Percentiles rank a stretch among this genome's conserved stretches.
Evolutionary conservation across 2,113 vertebrate genomes (phyloP).

Genomic region (Hemichromis elongatus): DNA sequence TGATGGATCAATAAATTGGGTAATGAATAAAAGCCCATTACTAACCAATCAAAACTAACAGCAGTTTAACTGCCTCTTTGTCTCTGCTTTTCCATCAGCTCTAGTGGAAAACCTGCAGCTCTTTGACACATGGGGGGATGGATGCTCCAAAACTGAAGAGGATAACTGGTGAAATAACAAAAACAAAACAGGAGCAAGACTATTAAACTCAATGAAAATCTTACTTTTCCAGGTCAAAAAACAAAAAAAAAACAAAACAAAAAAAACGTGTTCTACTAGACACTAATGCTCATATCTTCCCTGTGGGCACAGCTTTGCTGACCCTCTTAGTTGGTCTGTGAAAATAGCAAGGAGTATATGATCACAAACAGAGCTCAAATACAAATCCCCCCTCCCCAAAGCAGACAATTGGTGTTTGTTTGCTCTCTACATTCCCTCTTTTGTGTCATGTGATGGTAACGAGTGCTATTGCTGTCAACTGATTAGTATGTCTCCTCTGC

Average conservation of each 20-base stretch:
- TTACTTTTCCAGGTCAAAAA: background rate
- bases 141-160: background rate
- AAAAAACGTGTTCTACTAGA: constrained; percentile 25
- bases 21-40: constrained; percentile 53
- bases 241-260: too few relatives aligned
- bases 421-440: constrained; percentile 49
- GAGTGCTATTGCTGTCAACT: constrained; percentile 54
- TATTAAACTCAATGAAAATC: constrained; percentile 15
- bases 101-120: background rate
- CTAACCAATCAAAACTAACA: constrained; percentile 53
- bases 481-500: constrained; percentile 44
- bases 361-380: constrained; percentile 23
- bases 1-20: constrained; percentile 53
- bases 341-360: constrained; percentile 7
- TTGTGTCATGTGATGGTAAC: constrained; percentile 40
- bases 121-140: background rate
- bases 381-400: constrained; percentile 19
- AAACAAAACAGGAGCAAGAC: constrained; percentile 2
- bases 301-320: constrained; percentile 8
- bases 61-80: constrained; percentile 47
- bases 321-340: constrained; percentile 29
- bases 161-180: background rate
- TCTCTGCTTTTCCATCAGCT: constrained; percentile 20
- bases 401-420: constrained; percentile 68
- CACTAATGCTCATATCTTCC: constrained; percentile 2